These are phyloP conservation scores for Spondyliosoma cantharus DNA, from an alignment of 2,797 vertebrate genomes.

Conservation along the genomic window DNA sequence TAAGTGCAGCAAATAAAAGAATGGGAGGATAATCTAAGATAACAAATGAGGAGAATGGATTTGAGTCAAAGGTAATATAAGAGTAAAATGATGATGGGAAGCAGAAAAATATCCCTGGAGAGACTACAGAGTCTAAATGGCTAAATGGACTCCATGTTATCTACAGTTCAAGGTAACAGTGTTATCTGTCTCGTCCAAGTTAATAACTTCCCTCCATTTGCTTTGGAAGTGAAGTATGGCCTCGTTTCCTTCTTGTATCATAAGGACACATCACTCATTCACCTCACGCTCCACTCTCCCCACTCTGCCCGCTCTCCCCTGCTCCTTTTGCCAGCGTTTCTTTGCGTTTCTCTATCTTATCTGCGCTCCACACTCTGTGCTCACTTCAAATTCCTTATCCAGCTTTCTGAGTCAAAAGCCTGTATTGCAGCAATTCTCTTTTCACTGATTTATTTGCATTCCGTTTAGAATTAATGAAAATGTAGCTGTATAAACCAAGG, in stretches of 20 bases:
- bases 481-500: constrained; percentile 73
- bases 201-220: constrained; percentile 80
- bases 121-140: constrained; percentile 48
- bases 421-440: constrained; percentile 73
- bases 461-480: constrained; percentile 77
- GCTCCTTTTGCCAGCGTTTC: constrained; percentile 50
- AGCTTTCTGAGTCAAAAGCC: constrained; percentile 60
- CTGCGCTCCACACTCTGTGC: constrained; percentile 68
- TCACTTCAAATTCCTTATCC: constrained; percentile 75
- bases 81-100: constrained; percentile 56
- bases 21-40: constrained; percentile 54
- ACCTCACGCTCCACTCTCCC: constrained; percentile 57
- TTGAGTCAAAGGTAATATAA: constrained; percentile 41
- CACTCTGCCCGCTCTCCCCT: constrained; percentile 50
- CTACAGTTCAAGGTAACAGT: constrained; percentile 73
- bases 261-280: constrained; percentile 73
- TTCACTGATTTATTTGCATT: constrained; percentile 80
- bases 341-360: constrained; percentile 74
- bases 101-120: constrained; percentile 54
- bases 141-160: constrained; percentile 70
- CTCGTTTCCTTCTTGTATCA: constrained; percentile 64
- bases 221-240: constrained; percentile 66
- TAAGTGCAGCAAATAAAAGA: constrained; percentile 42
- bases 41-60: constrained; percentile 42
- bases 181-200: constrained; percentile 78